These are phyloP conservation scores for Sapayoa aenigma DNA, from an alignment of 2,113 vertebrate genomes.

Conservation along the genomic window DNA sequence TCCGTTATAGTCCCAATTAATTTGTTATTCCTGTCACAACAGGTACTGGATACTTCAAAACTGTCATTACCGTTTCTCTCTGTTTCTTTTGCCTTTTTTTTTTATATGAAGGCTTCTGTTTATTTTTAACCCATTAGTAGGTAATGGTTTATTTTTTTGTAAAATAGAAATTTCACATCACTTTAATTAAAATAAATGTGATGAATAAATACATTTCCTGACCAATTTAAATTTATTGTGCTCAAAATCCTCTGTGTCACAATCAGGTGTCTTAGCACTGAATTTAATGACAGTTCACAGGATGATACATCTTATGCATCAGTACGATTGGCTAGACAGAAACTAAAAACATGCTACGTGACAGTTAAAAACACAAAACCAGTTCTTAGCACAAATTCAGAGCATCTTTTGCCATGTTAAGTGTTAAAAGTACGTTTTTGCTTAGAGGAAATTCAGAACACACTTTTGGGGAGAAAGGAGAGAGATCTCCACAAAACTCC, in stretches of 20 bases:
- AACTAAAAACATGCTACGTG: neutral
- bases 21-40: constrained; percentile 99
- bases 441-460: neutral
- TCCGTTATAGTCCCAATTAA: constrained; percentile 99
- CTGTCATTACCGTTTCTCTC: constrained; percentile 88
- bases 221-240: neutral
- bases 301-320: neutral
- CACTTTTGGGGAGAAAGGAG: neutral
- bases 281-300: constrained; percentile 16
- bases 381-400: neutral
- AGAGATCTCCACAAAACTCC: neutral
- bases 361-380: neutral
- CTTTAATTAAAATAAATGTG: constrained; percentile 5
- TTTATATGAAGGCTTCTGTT: constrained; percentile 80
- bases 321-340: neutral
- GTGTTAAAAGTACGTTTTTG: neutral
- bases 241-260: neutral
- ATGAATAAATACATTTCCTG: neutral
- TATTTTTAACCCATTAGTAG: constrained; percentile 82
- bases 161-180: neutral
- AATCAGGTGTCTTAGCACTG: neutral
- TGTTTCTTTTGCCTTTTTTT: constrained; percentile 74
- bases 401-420: neutral
- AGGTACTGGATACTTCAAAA: constrained; percentile 94
- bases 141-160: neutral